Conservation (phyloP, 2,113 vertebrate species). For the Thalassarche chlororhynchos region DNA sequence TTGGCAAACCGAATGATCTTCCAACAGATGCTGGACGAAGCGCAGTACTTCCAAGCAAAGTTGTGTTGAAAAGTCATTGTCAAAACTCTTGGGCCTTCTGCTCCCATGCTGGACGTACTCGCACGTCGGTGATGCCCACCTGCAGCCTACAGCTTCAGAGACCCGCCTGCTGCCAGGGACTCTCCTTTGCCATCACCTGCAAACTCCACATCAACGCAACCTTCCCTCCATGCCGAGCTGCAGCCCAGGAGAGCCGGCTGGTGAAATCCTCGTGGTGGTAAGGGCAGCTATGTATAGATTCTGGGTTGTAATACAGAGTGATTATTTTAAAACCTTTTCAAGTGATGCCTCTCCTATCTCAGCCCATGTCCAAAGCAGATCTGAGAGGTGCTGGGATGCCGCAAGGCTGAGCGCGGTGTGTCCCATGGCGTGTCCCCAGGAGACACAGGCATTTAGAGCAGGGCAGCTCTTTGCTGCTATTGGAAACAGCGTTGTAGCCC, state of each 20-base stretch:
- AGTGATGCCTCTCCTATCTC: background rate
- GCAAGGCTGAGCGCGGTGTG: background rate
- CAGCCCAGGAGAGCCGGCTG: background rate
- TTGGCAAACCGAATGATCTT: rapidly evolving
- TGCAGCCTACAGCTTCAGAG: background rate
- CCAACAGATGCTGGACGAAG: background rate
- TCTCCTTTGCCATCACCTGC: background rate
- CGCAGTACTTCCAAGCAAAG: background rate
- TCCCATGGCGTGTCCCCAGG: background rate
- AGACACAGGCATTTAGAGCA: background rate
- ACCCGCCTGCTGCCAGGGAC: background rate
- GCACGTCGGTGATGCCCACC: rapidly evolving
- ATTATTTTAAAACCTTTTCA: too few species aligned
- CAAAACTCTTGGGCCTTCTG: background rate
- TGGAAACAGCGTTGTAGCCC: background rate
- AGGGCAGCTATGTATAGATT: rapidly evolving
- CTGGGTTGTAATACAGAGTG: rapidly evolving
- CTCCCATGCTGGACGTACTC: rapidly evolving
- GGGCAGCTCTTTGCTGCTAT: background rate
- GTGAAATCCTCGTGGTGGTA: rapidly evolving
- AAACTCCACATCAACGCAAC: background rate
- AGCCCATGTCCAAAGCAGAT: background rate
- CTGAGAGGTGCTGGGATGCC: background rate
- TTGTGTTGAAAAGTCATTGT: background rate
- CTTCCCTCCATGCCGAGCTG: rapidly evolving